Base-by-base conservation (phyloP, 2,888 invertebrate genomes). In the Smittia aterrima region DNA sequence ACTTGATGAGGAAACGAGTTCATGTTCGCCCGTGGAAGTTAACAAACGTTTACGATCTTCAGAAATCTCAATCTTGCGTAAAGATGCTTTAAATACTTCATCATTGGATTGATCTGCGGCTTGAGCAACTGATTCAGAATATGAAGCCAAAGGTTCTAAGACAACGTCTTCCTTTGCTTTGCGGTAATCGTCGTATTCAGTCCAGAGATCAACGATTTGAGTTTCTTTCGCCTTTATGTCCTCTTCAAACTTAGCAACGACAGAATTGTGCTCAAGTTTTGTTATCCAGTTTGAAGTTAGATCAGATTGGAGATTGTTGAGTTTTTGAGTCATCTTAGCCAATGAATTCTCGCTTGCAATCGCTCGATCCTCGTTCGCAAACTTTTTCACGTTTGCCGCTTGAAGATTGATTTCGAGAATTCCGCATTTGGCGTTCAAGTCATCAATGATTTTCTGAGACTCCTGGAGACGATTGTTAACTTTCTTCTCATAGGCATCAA, bases 161-260 rank as follows among this genome's bases (percentile, higher is more conserved):
- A 32, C 32, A 32, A 32, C 9, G 11, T 22, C 1, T 67, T 67
- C 41, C 20, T 18, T 11, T 20, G 20, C 13, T 22, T 41, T 41
- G 13, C 54, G 53, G 1, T 53, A 7, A 53, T 53, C 16, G n/a
- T 53, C 70, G 20, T 53, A 18, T 16, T 70, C 70, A n/a, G 27
- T 18, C 9, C 54, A 53, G 2, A 70, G n/a, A n/a, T 25, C 70
- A 18, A 25, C 54, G 4, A 54, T 9, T 20, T 70, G 53, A 27
- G 70, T 53, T 54, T 70, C 53, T 18, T 22, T 25, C 27, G 18
- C 53, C 6, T 27, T 27, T 1, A 70, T 54, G 1, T 70, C 70
- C 0, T 54, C 54, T 27, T 70, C 18, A 1, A 54, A 6, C 1
- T 18, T 53, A 9, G n/a, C 6, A 7, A 54, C 32, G 6, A 24